Evolutionary conservation across 2,797 vertebrate species (phyloP).

Genomic region (Siniperca undulata): DNA sequence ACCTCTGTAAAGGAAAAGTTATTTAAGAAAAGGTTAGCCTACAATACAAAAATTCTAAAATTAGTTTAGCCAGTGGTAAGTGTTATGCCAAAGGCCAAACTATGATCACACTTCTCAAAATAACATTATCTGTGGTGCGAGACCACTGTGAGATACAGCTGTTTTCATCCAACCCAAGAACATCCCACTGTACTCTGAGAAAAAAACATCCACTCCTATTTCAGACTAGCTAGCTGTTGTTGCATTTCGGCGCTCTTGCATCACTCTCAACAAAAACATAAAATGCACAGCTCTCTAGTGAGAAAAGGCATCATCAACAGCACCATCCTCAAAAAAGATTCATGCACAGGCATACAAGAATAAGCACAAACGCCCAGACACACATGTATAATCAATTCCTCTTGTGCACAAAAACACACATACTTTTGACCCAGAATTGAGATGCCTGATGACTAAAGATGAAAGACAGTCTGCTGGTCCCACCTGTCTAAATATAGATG

Average conservation of each 20-base stretch:
- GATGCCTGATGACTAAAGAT: conserved; percentile 53
- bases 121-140: conserved; percentile 31
- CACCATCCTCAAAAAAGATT: conserved; percentile 12
- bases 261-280: conserved; percentile 66
- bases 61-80: background rate
- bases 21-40: background rate
- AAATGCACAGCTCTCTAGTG: conserved; percentile 51
- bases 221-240: conserved; percentile 59
- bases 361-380: conserved; percentile 23
- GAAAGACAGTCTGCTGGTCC: conserved; percentile 63
- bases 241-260: conserved; percentile 71
- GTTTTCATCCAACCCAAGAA: conserved; percentile 50
- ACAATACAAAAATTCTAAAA: background rate
- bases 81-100: conserved; percentile 13
- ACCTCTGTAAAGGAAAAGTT: background rate
- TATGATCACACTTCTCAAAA: conserved; percentile 42
- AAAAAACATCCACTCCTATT: conserved; percentile 44
- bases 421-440: conserved; percentile 62
- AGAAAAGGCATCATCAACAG: conserved; percentile 37
- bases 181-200: conserved; percentile 31
- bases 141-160: conserved; percentile 42
- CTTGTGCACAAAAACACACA: conserved; percentile 37
- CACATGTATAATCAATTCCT: conserved; percentile 30
- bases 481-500: conserved; percentile 72
- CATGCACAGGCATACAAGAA: background rate